A percentile compares a stretch with the other conserved stretches of the same genome.
Evolutionary conservation across 2,888 invertebrate species (phyloP).

Genomic region (Aphodius granarius): DNA sequence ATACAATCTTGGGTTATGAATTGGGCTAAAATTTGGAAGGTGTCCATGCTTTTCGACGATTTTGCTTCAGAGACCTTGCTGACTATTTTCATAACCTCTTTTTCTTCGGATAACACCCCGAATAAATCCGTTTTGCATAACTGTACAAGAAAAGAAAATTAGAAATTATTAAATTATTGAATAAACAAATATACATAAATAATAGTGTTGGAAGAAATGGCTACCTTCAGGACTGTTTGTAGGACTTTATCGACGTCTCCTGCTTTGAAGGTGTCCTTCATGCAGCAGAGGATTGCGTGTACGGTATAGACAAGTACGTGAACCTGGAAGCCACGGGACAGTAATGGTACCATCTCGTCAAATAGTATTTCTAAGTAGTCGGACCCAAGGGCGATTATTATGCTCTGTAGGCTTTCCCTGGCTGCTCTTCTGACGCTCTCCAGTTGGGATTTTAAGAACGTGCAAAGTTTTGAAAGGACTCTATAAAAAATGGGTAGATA

Average conservation of each 20-base stretch:
- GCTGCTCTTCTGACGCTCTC: slow-evolving; percentile 84
- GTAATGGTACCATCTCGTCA: slow-evolving; percentile 75
- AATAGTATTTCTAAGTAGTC: slow-evolving; percentile 76
- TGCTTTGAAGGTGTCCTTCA: slow-evolving; percentile 70
- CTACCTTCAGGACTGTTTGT: slow-evolving; percentile 72
- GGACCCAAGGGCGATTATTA: slow-evolving; percentile 83
- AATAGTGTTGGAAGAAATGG: slow-evolving; percentile 25
- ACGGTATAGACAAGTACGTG: slow-evolving; percentile 91
- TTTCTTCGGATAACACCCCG: slow-evolving; percentile 86
- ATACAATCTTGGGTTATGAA: slow-evolving; percentile 77
- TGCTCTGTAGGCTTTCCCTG: slow-evolving; percentile 89
- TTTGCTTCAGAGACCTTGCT: slow-evolving; percentile 82
- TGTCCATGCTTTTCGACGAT: slow-evolving; percentile 83
- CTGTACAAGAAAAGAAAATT: slow-evolving; percentile 53
- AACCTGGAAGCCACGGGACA: slow-evolving; percentile 89
- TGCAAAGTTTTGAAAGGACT: slow-evolving; percentile 85
- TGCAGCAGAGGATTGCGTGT: slow-evolving; percentile 75
- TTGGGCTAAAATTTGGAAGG: slow-evolving; percentile 78
- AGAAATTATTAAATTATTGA: too few species aligned
- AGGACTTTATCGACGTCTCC: slow-evolving; percentile 81
- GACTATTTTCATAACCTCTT: slow-evolving; percentile 83
- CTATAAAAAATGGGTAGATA: slow-evolving; percentile 52
- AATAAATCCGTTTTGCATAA: slow-evolving; percentile 88
- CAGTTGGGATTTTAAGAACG: slow-evolving; percentile 85
- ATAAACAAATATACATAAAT: too few species aligned